Evolutionary conservation across 2,888 invertebrate genomes (phyloP), one percentile per base, ranked within the genome.

Genomic region (Drosophila putrida): DNA sequence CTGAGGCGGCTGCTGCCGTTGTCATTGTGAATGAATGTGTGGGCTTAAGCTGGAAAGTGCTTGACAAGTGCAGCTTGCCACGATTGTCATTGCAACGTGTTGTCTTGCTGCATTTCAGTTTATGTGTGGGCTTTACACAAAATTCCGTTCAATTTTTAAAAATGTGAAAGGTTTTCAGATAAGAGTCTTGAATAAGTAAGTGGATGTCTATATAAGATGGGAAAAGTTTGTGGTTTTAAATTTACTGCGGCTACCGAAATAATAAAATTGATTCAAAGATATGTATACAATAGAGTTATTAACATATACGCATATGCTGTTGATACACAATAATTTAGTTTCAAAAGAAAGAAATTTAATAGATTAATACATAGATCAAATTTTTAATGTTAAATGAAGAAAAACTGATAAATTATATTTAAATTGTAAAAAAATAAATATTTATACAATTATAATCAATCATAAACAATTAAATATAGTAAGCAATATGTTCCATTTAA

Each of bases 41-140:
- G 82, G 82, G 85, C 41, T 75, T 41, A 38, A 62, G 69, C 44
- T 62, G 66, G 70, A 78, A 78, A 84, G 76, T 78, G 70, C 67
- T 66, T 81, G 76, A 73, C 88, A 87, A 87, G 82, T 81, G 88
- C 85, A 84, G 68, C 76, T 70, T 75, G 84, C 59, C 57, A 39
- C 58, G 59, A 51, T 69, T 73, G 64, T 65, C 61, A 73, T 54
- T 64, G 70, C 60, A 71, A 43, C 66, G 10, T 72, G 61, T 41
- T 58, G 62, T 38, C 27, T 25, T 15, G n/a, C 9, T 25, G 28
- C 10, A 36, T 62, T 54, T 63, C 46, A 64, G 58, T 63, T 55
- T 50, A 44, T 57, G 59, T n/a, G 36, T 49, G 38, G 58, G 54
- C 20, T 46, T 49, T 20, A 47, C 6, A 31, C 57, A 54, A 71